Percentiles rank a stretch among this genome's conserved stretches.
Conservation (phyloP, 2,888 invertebrate genomes). For the Hirudinaria manillensis region DNA sequence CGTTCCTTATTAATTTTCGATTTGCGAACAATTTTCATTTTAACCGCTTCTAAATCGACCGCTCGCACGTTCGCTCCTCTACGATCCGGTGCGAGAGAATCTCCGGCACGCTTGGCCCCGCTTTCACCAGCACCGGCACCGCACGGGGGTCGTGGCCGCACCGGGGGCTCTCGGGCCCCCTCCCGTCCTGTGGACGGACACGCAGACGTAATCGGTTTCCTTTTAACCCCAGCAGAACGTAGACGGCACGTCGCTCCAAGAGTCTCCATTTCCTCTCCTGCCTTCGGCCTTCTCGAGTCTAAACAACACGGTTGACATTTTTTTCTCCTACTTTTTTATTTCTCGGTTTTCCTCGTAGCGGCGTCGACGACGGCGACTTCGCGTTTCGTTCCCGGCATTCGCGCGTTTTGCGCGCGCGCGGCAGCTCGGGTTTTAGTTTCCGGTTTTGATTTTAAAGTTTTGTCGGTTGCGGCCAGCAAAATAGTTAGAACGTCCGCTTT, state of each 20-base stretch:
- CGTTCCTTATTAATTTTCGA: background rate
- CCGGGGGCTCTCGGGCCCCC: too few relatives aligned
- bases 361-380: slow-evolving; percentile 52
- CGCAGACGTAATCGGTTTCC: too few relatives aligned
- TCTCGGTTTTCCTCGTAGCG: slow-evolving; percentile 51
- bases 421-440: too few relatives aligned
- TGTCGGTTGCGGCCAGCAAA: too few relatives aligned
- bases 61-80: background rate
- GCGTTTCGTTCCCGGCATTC: slow-evolving; percentile 52
- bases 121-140: background rate
- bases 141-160: too few relatives aligned
- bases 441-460: too few relatives aligned
- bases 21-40: background rate
- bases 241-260: slow-evolving; percentile 26
- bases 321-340: background rate
- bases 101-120: background rate
- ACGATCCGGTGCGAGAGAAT: too few relatives aligned
- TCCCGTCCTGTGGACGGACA: too few relatives aligned
- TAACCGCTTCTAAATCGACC: background rate
- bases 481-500: too few relatives aligned
- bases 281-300: slow-evolving; percentile 26
- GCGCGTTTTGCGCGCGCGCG: too few relatives aligned
- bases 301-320: slow-evolving; percentile 15
- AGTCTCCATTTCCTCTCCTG: slow-evolving; percentile 28
- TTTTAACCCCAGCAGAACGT: slow-evolving; percentile 17